A percentile compares a stretch with the other conserved stretches of the same genome.
Evolutionary conservation across 37 sponge, comb jelly and placozoan genomes (phyloP).

Genomic region (Ianthella basta): DNA sequence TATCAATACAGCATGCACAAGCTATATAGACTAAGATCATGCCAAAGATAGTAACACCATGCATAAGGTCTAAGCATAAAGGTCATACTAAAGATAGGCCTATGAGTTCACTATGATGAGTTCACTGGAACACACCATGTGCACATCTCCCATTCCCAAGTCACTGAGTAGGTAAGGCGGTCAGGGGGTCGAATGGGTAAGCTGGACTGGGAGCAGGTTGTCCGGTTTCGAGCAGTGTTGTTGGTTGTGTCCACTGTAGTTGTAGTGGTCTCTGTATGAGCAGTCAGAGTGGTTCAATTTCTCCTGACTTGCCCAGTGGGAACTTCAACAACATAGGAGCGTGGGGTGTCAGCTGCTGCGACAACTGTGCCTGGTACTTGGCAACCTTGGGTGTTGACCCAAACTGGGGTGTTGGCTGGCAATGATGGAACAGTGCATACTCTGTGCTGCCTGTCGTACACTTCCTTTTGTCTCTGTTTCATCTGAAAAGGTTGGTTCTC

Average conservation of each 20-base stretch:
- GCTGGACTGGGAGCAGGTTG: background rate
- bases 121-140: too few relatives aligned
- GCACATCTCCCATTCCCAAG: slow-evolving; percentile 32
- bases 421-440: slow-evolving; percentile 6
- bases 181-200: slow-evolving; percentile 20
- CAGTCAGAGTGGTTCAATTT: background rate
- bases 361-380: slow-evolving; percentile 14
- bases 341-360: slow-evolving; percentile 7
- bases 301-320: slow-evolving; percentile 9
- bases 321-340: slow-evolving; percentile 9
- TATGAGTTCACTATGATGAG: too few relatives aligned
- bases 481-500: too few relatives aligned
- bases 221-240: background rate
- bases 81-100: too few relatives aligned
- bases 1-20: too few relatives aligned
- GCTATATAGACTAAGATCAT: too few relatives aligned
- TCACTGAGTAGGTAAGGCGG: slow-evolving; percentile 19
- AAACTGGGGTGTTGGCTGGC: slow-evolving; percentile 2
- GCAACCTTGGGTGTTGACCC: slow-evolving; percentile 32
- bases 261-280: background rate
- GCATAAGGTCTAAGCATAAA: too few relatives aligned
- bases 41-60: too few relatives aligned
- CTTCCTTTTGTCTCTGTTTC: slow-evolving; percentile 15
- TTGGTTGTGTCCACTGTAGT: background rate
- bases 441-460: slow-evolving; percentile 5